phyloP scores from a whole-genome alignment of 2,113 vertebrate genomes.

The Alces alces region DNA sequence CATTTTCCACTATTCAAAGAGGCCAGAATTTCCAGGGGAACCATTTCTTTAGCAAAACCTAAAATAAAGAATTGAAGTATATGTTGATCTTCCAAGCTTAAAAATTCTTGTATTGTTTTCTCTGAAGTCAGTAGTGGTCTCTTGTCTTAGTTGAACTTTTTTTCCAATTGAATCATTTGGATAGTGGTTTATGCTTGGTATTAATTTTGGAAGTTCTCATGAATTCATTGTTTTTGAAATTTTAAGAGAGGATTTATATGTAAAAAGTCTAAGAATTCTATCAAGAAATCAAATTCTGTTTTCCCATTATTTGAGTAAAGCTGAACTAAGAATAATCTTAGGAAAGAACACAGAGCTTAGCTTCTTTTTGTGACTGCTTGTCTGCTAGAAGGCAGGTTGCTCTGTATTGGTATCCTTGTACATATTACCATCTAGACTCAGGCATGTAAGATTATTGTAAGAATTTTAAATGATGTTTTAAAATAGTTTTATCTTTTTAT shows the following conservation, averaged over 20 bases:
- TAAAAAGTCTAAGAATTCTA: neutral
- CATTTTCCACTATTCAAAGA: conserved; percentile 56
- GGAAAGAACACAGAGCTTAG: neutral
- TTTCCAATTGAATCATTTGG: neutral
- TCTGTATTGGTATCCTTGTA: neutral
- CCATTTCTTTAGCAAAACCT: neutral
- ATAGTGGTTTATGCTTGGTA: neutral
- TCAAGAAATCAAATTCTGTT: conserved; percentile 16
- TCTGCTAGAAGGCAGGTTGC: neutral
- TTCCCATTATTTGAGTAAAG: neutral
- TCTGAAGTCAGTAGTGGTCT: neutral
- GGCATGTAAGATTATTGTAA: neutral
- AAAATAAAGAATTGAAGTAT: conserved; percentile 20
- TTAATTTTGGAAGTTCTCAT: conserved; percentile 12
- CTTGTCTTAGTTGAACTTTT: neutral
- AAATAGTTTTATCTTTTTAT: neutral
- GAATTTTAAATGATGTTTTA: neutral
- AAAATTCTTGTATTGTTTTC: neutral
- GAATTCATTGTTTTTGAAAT: conserved; percentile 10
- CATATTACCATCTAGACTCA: neutral
- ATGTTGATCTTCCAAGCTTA: conserved; percentile 24
- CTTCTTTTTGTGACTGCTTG: neutral
- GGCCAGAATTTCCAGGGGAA: neutral
- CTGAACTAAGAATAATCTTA: neutral
- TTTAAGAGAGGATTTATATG: neutral